phyloP scores from a whole-genome alignment of 2,888 invertebrate species.

The Chaetogeoica ovagalla region DNA sequence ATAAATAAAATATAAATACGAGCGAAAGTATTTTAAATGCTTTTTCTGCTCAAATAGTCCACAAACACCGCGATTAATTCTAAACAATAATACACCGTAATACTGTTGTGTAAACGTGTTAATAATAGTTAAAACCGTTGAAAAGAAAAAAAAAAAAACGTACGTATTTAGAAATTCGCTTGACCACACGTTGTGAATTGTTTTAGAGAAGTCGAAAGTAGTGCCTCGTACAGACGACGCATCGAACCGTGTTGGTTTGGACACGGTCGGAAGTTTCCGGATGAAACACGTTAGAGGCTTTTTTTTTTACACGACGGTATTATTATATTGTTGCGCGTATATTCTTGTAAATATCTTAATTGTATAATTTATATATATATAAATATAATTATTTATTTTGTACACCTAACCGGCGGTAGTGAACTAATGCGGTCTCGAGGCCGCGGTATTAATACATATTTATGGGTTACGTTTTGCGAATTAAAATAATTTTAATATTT shows the following conservation, averaged over 20 bases:
- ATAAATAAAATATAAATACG: too few relatives aligned
- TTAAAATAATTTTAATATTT: background rate
- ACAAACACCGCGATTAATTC: too few relatives aligned
- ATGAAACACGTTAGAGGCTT: background rate
- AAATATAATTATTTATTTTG: too few relatives aligned
- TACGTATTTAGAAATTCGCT: constrained; percentile 35
- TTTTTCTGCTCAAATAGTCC: too few relatives aligned
- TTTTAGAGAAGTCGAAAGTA: constrained; percentile 47
- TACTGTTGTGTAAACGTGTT: background rate
- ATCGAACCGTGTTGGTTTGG: constrained; percentile 19
- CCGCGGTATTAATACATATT: background rate
- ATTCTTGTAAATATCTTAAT: constrained; percentile 2
- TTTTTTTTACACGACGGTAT: background rate
- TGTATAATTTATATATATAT: too few relatives aligned
- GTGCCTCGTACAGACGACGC: constrained; percentile 1
- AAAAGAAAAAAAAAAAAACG: background rate
- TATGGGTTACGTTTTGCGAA: background rate
- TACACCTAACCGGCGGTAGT: too few relatives aligned
- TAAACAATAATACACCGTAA: background rate
- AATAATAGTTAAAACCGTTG: background rate
- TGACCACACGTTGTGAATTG: constrained; percentile 19
- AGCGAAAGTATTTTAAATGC: too few relatives aligned
- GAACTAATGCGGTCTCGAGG: background rate
- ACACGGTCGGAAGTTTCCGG: constrained; percentile 27
- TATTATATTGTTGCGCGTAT: background rate